Evolutionary conservation across 2,888 invertebrate genomes (phyloP), one percentile per base, ranked within the genome.

Genomic region (Eledona agricola): DNA sequence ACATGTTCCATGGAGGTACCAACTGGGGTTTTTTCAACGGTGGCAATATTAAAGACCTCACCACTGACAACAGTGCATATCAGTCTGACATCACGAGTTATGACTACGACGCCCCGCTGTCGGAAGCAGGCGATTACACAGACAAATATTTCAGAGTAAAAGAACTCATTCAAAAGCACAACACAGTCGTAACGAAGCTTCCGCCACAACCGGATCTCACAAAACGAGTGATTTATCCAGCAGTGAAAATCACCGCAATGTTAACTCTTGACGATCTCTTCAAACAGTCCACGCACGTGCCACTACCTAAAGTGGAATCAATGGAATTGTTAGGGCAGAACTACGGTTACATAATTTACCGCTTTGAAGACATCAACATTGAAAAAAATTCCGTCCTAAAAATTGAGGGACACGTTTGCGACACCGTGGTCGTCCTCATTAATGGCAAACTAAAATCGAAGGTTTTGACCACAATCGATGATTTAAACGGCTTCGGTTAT

Each of bases 1-100:
- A 95, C 71, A 92, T 96, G 89, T 94, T 93, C 76, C 88, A 86
- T 67, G 96, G 96, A n/a, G 95, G 96, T 35, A 90, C 90, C 0
- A 94, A 90, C 69, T 91, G 89, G 71, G 91, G 86, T 47, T 92
- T 87, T 37, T 54, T 68, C 43, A 74, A 71, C 51, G 73, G 73
- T 2, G 70, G 59, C 22, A 71, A 65, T 50, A 49, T 59, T 63
- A 68, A 46, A 4, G 43, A 53, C 23, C 1, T n/a, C 5, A 35
- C 12, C 2, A 40, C 12, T 11, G 60, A 66, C 52, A 58, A 69
- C 56, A 55, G 58, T 28, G 71, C 67, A 1, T 73, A 62, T 53
- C 68, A 71, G 42, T 72, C 79, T 1, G 75, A 75, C 59, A 76
- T 77, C 6, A 76, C 77, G 0, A 79, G 78, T 55, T 80, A 79